Evolutionary conservation across 1,140 invertebrate genomes (phyloP).

Genomic region (Cydia fagiglandana): DNA sequence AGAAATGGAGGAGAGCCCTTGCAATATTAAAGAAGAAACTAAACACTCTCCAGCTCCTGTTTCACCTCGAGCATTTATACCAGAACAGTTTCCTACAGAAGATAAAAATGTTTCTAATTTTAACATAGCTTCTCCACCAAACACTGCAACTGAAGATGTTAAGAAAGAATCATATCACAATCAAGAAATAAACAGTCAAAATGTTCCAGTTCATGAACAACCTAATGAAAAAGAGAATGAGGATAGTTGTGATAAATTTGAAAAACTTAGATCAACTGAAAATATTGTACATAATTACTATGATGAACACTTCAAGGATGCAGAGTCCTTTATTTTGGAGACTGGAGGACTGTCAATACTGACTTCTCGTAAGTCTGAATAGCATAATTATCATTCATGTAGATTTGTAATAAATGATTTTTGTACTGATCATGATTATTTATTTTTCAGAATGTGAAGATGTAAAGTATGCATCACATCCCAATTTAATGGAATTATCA

Average conservation of each 20-base stretch:
- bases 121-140: constrained; percentile 37
- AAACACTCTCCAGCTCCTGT: constrained; percentile 46
- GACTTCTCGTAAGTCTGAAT: constrained; percentile 56
- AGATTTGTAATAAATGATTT: constrained; percentile 21
- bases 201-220: constrained; percentile 40
- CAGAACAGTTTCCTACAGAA: constrained; percentile 42
- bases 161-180: constrained; percentile 51
- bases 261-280: constrained; percentile 53
- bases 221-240: constrained; percentile 44
- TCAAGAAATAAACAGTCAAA: constrained; percentile 49
- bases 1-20: constrained; percentile 41
- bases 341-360: constrained; percentile 68
- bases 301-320: constrained; percentile 78
- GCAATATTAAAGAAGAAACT: constrained; percentile 41
- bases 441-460: constrained; percentile 66
- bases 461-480: constrained; percentile 64
- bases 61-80: constrained; percentile 45
- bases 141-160: constrained; percentile 35
- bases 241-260: constrained; percentile 50
- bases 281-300: constrained; percentile 64
- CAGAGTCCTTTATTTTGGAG: constrained; percentile 77
- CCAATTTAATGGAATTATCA: constrained; percentile 72
- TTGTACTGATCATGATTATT: constrained; percentile 21
- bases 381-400: constrained; percentile 29
- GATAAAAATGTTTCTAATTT: constrained; percentile 37